Evolutionary conservation across 1,140 invertebrate genomes (phyloP).

Genomic region (Solen grandis): DNA sequence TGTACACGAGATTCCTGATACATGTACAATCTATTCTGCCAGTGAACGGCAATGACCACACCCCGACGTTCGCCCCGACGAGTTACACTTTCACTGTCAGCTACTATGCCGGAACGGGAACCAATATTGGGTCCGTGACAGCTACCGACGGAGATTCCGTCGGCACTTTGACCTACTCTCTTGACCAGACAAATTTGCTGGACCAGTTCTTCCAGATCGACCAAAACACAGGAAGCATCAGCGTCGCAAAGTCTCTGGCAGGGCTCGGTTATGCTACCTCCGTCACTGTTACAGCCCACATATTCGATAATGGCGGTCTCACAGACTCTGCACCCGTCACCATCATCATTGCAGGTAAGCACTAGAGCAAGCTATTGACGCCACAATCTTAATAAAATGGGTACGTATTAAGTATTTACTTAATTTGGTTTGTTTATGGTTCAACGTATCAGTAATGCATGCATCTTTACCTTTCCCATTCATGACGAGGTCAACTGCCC

Average conservation of each 20-base stretch:
- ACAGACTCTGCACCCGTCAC: not conserved
- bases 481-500: too few species aligned
- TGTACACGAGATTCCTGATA: too few species aligned
- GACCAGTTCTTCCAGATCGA: slow-evolving; percentile 20
- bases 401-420: too few species aligned
- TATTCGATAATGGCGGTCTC: slow-evolving; percentile 1
- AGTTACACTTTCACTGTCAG: slow-evolving; percentile 26
- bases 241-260: not conserved
- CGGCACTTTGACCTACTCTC: slow-evolving; percentile 20
- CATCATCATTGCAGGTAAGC: slow-evolving; percentile 23
- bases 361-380: too few species aligned
- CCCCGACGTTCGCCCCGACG: slow-evolving; percentile 28
- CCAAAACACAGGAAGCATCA: not conserved
- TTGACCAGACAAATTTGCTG: slow-evolving; percentile 9
- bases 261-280: not conserved
- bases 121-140: slow-evolving; percentile 11
- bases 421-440: too few species aligned
- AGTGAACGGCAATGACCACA: slow-evolving; percentile 41
- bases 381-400: too few species aligned
- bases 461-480: too few species aligned
- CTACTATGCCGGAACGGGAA: slow-evolving; percentile 29
- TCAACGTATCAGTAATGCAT: too few species aligned
- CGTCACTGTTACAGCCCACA: not conserved
- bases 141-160: slow-evolving; percentile 27
- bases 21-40: too few species aligned